phyloP scores from a whole-genome alignment of 2,888 invertebrate genomes.

The Acleris cristana region DNA sequence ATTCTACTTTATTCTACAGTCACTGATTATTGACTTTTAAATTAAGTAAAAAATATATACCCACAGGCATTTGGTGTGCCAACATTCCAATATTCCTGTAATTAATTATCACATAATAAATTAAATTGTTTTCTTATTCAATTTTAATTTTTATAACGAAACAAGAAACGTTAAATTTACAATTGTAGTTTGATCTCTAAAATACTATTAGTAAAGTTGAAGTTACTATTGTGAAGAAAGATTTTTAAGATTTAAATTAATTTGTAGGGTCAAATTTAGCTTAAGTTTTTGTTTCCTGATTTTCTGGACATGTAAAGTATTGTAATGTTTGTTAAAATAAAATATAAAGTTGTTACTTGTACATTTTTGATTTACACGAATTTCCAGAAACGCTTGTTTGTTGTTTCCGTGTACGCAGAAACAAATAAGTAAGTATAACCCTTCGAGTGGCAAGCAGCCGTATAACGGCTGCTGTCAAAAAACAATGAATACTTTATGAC shows the following conservation, averaged over 20 bases:
- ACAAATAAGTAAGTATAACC: too few relatives aligned
- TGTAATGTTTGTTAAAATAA: constrained; percentile 62
- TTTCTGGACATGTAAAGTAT: constrained; percentile 49
- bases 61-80: neutral
- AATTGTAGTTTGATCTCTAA: constrained; percentile 43
- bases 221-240: constrained; percentile 29
- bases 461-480: too few relatives aligned
- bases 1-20: constrained; percentile 19
- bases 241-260: constrained; percentile 37
- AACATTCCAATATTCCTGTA: constrained; percentile 14
- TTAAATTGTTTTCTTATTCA: neutral
- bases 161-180: neutral
- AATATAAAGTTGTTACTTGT: constrained; percentile 57
- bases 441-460: too few relatives aligned
- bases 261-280: constrained; percentile 41
- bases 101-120: neutral
- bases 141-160: neutral
- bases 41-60: neutral
- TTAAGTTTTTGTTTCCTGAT: constrained; percentile 47
- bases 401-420: too few relatives aligned
- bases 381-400: neutral
- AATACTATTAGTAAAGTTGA: constrained; percentile 14
- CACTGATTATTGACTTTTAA: neutral
- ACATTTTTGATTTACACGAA: constrained; percentile 39
- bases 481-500: too few relatives aligned